phyloP scores from a whole-genome alignment of 2,113 vertebrate species.

The Delphinus delphis region DNA sequence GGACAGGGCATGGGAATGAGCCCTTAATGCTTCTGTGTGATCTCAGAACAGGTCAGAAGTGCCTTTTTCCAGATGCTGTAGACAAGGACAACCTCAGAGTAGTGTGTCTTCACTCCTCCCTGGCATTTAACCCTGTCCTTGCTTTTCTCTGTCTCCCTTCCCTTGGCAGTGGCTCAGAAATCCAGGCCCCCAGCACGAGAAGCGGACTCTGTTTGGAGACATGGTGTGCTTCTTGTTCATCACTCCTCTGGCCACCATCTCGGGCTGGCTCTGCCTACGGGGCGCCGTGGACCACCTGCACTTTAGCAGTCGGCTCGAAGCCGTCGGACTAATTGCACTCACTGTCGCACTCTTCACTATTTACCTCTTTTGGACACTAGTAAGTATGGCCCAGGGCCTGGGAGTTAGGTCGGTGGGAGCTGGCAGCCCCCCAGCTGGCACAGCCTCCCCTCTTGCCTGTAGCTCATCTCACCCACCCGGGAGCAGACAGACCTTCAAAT shows the following conservation, averaged over 20 bases:
- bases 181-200: slow-evolving; percentile 87
- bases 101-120: neutral
- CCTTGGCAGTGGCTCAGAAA: slow-evolving; percentile 87
- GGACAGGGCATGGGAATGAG: accelerated
- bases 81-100: neutral
- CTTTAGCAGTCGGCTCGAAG: slow-evolving; percentile 89
- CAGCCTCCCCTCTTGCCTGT: neutral
- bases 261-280: slow-evolving; percentile 88
- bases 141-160: slow-evolving; percentile 57
- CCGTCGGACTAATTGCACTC: slow-evolving; percentile 89
- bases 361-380: slow-evolving; percentile 91
- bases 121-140: slow-evolving; percentile 21
- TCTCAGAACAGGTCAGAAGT: neutral
- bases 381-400: slow-evolving; percentile 76
- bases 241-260: slow-evolving; percentile 87
- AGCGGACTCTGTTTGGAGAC: slow-evolving; percentile 88
- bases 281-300: slow-evolving; percentile 90
- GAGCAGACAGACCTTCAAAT: neutral
- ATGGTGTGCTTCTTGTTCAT: slow-evolving; percentile 91
- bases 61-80: neutral
- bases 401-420: neutral
- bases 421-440: neutral
- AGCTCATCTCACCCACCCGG: neutral
- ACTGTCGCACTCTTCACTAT: slow-evolving; percentile 90
- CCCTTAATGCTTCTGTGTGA: accelerated